A percentile compares a stretch with the other conserved stretches of the same genome.
These are phyloP conservation scores for Poeciliopsis paucimaculata DNA, from an alignment of 2,797 vertebrate species.

Conservation along the genomic window DNA sequence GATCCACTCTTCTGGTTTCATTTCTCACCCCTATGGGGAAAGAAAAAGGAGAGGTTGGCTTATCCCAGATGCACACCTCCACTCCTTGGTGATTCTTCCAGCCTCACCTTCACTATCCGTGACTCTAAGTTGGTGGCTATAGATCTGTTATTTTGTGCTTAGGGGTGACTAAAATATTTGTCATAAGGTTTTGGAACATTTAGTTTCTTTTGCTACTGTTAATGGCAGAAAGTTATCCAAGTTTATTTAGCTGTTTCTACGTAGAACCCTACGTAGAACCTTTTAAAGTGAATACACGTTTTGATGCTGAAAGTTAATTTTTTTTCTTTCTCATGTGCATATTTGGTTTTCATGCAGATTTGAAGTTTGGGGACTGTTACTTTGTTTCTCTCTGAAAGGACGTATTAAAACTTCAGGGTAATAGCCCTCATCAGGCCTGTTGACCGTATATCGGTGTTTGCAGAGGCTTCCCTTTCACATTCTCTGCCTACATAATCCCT, in stretches of 20 bases:
- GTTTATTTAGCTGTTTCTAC: background rate
- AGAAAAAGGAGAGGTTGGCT: slow-evolving; percentile 25
- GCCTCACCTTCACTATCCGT: slow-evolving; percentile 14
- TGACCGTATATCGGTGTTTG: slow-evolving; percentile 43
- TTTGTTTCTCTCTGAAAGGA: slow-evolving; percentile 35
- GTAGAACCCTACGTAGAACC: background rate
- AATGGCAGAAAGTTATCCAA: background rate
- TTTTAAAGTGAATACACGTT: background rate
- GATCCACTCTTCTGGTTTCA: slow-evolving; percentile 73
- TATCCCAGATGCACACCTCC: slow-evolving; percentile 39
- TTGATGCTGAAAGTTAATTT: background rate
- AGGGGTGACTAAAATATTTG: slow-evolving; percentile 1
- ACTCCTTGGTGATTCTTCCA: slow-evolving; percentile 22
- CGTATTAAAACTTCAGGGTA: slow-evolving; percentile 43
- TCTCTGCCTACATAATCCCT: slow-evolving; percentile 31
- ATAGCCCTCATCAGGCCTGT: slow-evolving; percentile 40
- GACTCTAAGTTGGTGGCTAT: slow-evolving; percentile 13
- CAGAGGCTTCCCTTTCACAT: slow-evolving; percentile 45
- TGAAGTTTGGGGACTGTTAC: slow-evolving; percentile 29
- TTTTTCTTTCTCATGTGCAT: background rate
- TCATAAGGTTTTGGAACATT: background rate
- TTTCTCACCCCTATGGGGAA: slow-evolving; percentile 62
- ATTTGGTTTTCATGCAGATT: background rate
- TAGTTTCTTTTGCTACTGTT: background rate
- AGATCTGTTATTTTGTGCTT: background rate